phyloP scores from a whole-genome alignment of 2,113 vertebrate species.

The Camarhynchus parvulus region DNA sequence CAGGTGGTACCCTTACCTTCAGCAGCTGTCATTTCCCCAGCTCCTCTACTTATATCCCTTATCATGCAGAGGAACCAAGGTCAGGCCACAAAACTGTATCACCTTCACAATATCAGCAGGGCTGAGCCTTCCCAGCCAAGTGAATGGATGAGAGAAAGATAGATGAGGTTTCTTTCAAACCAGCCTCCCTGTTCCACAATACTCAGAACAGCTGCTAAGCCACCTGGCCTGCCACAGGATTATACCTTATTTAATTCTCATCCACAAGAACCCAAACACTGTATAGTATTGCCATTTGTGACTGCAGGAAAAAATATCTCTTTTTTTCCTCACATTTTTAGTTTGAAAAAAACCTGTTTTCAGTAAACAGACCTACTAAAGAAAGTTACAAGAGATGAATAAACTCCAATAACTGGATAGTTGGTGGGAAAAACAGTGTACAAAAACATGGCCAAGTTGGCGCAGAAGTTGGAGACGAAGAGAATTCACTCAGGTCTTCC shows the following conservation, averaged over 20 bases:
- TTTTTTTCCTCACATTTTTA: not conserved
- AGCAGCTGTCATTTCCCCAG: not conserved
- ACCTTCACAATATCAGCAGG: conserved; percentile 7
- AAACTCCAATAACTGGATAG: not conserved
- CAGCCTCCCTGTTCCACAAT: not conserved
- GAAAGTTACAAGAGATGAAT: not conserved
- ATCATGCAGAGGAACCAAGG: conserved; percentile 1
- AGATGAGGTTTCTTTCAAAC: conserved; percentile 29
- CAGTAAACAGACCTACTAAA: not conserved
- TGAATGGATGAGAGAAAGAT: conserved; percentile 29
- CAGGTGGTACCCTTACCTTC: not conserved
- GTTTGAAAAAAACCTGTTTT: not conserved
- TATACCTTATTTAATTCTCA: conserved; percentile 10
- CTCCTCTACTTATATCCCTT: not conserved
- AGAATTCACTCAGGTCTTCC: not conserved
- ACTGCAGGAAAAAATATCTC: not conserved
- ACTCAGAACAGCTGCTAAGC: conserved; percentile 44
- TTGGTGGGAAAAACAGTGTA: not conserved
- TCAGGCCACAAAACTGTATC: not conserved
- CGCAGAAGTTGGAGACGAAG: not conserved
- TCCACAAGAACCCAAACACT: not conserved
- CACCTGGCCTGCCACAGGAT: conserved; percentile 32
- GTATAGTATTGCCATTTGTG: not conserved
- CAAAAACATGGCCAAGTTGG: not conserved
- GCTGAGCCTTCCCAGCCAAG: not conserved